Conservation (phyloP, 2,888 invertebrate species). For the Pammene fasciana region DNA sequence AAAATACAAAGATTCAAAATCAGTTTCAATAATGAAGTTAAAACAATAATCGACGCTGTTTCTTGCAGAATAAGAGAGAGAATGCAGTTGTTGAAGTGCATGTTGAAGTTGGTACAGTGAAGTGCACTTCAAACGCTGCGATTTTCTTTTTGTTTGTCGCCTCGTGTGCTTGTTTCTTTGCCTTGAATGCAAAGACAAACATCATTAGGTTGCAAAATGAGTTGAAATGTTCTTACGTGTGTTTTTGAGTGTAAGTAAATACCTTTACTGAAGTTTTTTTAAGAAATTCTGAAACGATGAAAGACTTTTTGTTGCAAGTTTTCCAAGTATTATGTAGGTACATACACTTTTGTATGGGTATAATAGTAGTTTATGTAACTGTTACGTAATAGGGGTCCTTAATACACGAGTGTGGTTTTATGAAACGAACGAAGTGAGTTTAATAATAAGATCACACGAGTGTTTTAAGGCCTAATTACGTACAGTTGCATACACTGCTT, state of each 20-base stretch:
- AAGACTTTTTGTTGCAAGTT: too few species aligned
- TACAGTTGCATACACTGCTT: too few species aligned
- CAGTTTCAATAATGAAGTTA: not conserved
- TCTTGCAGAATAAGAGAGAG: not conserved
- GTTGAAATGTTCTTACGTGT: not conserved
- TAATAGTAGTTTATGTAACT: too few species aligned
- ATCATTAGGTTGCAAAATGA: conserved; percentile 15
- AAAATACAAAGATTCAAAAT: not conserved
- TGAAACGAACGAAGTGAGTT: too few species aligned
- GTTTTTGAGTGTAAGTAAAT: conserved; percentile 2
- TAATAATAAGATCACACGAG: too few species aligned
- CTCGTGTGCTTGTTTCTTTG: conserved; percentile 10
- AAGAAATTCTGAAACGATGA: not conserved
- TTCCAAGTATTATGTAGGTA: too few species aligned
- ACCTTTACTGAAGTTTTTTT: too few species aligned
- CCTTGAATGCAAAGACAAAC: conserved; percentile 22
- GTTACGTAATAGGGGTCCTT: too few species aligned
- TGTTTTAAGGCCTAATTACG: too few species aligned
- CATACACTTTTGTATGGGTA: too few species aligned
- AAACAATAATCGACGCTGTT: not conserved
- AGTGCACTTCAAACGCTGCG: conserved; percentile 29
- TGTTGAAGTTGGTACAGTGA: conserved; percentile 1
- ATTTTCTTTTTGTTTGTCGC: conserved; percentile 28
- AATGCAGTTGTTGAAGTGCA: not conserved
- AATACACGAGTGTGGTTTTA: too few species aligned